Evolutionary conservation across 2,888 invertebrate species (phyloP).

Genomic region (Blastobasis adustella): DNA sequence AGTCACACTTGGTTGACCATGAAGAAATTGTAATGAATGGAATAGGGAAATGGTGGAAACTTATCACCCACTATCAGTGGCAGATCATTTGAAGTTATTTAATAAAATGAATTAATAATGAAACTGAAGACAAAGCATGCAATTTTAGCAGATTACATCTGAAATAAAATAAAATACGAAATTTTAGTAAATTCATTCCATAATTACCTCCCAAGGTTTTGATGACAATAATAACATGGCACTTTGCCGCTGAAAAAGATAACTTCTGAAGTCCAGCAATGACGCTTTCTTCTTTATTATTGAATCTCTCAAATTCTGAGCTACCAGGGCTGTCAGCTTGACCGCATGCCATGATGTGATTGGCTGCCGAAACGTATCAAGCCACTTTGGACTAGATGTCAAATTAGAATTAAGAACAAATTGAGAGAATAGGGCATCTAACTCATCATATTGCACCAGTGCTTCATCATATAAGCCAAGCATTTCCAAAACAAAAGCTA

Average conservation of each 20-base stretch:
- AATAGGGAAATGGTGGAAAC: too few species aligned
- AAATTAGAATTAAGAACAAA: slow-evolving; percentile 95
- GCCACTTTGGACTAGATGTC: slow-evolving; percentile 90
- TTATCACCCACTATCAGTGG: slow-evolving; percentile 5
- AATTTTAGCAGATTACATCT: too few species aligned
- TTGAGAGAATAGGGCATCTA: slow-evolving; percentile 97
- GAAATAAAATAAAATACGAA: too few species aligned
- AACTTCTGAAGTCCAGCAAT: slow-evolving; percentile 92
- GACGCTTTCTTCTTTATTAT: slow-evolving; percentile 76
- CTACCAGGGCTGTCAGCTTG: slow-evolving; percentile 76
- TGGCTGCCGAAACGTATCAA: slow-evolving; percentile 85
- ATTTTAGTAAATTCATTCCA: not conserved
- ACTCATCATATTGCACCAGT: slow-evolving; percentile 96
- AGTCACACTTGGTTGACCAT: slow-evolving; percentile 35
- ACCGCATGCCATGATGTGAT: slow-evolving; percentile 91
- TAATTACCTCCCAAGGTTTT: slow-evolving; percentile 86
- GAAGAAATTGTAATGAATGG: slow-evolving; percentile 17
- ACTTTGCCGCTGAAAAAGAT: slow-evolving; percentile 94
- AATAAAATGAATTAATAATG: too few species aligned
- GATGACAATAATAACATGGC: slow-evolving; percentile 83
- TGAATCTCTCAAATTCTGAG: slow-evolving; percentile 68
- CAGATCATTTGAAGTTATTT: slow-evolving; percentile 7
- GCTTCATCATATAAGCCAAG: slow-evolving; percentile 95
- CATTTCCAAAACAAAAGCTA: slow-evolving; percentile 96
- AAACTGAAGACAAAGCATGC: too few species aligned